Conservation (phyloP, 2,888 invertebrate genomes). For the Diarsia dahlii region DNA sequence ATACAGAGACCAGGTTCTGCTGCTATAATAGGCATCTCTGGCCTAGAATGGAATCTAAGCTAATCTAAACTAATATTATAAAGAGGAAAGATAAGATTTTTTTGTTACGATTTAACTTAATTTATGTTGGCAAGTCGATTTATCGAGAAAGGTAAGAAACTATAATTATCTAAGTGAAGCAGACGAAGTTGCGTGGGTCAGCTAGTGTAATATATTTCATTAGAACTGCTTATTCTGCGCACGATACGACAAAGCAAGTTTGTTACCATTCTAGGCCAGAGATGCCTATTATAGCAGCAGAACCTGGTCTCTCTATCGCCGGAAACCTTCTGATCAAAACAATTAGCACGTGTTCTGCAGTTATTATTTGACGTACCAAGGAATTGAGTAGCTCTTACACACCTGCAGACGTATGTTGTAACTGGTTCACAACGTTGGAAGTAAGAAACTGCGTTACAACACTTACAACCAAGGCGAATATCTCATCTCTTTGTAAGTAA, state of each 20-base stretch:
- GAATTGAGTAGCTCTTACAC: conserved; percentile 2
- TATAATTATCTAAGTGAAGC: too few species aligned
- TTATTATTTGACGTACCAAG: conserved; percentile 16
- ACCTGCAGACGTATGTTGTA: conserved; percentile 20
- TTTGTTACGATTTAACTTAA: too few species aligned
- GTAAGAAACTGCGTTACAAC: background rate
- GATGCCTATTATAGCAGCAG: background rate
- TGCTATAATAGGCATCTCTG: conserved; percentile 1
- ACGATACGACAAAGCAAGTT: conserved; percentile 24
- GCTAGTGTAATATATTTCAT: background rate
- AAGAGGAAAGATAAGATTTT: too few species aligned
- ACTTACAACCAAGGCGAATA: background rate
- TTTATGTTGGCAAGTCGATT: too few species aligned
- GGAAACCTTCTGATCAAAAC: conserved; percentile 19
- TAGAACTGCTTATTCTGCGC: conserved; percentile 19
- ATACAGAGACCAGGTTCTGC: conserved; percentile 16
- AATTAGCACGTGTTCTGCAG: conserved; percentile 46
- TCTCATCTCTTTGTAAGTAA: too few species aligned
- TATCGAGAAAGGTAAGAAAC: too few species aligned
- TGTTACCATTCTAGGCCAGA: conserved; percentile 25
- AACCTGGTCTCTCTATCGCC: conserved; percentile 15
- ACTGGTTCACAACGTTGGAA: too few species aligned
- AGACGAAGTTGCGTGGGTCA: too few species aligned
- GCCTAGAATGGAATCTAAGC: conserved; percentile 17
- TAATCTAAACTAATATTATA: too few species aligned